Conservation (phyloP, 2,888 invertebrate genomes). For the Oeneis ivallda region DNA sequence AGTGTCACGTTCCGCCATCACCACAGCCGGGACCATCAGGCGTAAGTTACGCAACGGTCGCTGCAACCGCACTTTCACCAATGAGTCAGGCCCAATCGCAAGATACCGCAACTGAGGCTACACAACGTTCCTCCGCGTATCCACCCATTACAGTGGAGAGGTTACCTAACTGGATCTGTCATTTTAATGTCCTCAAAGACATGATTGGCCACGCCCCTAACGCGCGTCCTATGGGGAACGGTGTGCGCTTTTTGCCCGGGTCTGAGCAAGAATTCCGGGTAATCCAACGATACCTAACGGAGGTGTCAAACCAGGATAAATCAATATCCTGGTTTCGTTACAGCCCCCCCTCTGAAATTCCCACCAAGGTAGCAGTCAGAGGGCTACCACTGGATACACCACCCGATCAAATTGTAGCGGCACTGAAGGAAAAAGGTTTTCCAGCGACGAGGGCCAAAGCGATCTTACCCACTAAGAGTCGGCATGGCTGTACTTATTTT, state of each 20-base stretch:
- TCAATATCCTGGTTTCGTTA: background rate
- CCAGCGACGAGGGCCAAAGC: too few relatives aligned
- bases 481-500: too few relatives aligned
- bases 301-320: background rate
- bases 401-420: too few relatives aligned
- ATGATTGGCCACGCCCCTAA: background rate
- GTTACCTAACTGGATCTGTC: background rate
- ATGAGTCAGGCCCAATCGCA: too few relatives aligned
- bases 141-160: background rate
- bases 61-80: too few relatives aligned
- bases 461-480: too few relatives aligned
- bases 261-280: background rate
- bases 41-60: too few relatives aligned
- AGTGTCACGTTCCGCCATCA: too few relatives aligned
- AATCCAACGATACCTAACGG: background rate
- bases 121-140: too few relatives aligned
- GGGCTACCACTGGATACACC: background rate
- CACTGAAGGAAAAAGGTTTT: too few relatives aligned
- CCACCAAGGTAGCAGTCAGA: background rate
- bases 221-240: background rate
- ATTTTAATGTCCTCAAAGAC: background rate
- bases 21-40: too few relatives aligned
- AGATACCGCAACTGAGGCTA: too few relatives aligned
- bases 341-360: background rate
- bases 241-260: background rate